Conservation (phyloP, 2,797 vertebrate genomes). For the Pseudomugil gertrudae region DNA sequence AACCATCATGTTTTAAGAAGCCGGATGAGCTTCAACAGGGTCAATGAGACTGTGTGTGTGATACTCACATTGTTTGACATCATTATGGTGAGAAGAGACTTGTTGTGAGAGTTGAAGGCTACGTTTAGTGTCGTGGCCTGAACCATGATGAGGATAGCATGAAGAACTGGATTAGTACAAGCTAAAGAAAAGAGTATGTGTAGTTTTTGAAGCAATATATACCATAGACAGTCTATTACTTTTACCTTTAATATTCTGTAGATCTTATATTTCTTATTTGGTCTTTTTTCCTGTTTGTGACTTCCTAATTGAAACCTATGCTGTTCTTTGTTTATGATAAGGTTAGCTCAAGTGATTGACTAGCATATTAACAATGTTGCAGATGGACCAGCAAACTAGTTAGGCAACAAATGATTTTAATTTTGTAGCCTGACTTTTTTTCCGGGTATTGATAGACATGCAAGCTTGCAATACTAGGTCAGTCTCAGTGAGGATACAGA, state of each 20-base stretch:
- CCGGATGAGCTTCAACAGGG: constrained; percentile 23
- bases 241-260: too few species aligned
- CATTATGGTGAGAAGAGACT: constrained; percentile 98
- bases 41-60: constrained; percentile 2
- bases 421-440: background rate
- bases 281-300: background rate
- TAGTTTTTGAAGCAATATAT: background rate
- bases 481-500: constrained; percentile 90
- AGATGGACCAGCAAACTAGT: background rate
- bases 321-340: background rate
- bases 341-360: background rate
- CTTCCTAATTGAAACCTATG: background rate
- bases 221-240: too few species aligned
- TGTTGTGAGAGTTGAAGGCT: constrained; percentile 98
- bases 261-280: too few species aligned
- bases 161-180: constrained; percentile 85
- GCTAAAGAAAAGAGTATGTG: constrained; percentile 66
- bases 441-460: background rate
- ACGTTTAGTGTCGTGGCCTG: constrained; percentile 98
- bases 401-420: background rate
- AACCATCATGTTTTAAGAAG: background rate
- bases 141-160: constrained; percentile 96
- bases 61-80: constrained; percentile 97
- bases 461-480: background rate
- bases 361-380: background rate